Conservation (phyloP, 2,888 invertebrate species). For the Tinea trinotella region DNA sequence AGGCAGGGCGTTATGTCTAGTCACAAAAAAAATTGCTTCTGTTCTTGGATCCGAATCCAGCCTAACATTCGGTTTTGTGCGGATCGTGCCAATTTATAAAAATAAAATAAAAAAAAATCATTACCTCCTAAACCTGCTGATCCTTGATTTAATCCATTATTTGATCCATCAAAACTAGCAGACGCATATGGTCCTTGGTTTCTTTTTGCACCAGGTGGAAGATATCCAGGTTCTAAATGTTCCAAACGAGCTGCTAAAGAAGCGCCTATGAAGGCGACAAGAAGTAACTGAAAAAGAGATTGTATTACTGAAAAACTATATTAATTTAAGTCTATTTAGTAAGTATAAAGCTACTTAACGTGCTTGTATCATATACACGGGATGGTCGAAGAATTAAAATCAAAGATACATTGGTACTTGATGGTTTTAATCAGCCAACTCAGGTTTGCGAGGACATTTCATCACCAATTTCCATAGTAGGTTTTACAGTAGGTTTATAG, state of each 20-base stretch:
- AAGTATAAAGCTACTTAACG: neutral
- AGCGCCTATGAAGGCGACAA: conserved; percentile 48
- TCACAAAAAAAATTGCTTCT: too few relatives aligned
- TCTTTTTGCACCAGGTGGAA: conserved; percentile 41
- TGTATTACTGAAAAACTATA: too few relatives aligned
- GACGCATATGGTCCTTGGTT: conserved; percentile 21
- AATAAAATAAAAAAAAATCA: conserved; percentile 27
- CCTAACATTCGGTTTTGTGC: too few relatives aligned
- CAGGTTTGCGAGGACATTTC: too few relatives aligned
- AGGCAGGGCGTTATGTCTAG: too few relatives aligned
- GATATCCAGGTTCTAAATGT: conserved; percentile 53
- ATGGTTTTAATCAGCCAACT: too few relatives aligned
- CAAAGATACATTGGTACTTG: too few relatives aligned
- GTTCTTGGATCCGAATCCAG: too few relatives aligned
- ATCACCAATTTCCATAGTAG: too few relatives aligned
- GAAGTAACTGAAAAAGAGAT: conserved; percentile 40
- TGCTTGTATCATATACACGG: too few relatives aligned
- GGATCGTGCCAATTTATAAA: conserved; percentile 23
- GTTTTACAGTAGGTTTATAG: too few relatives aligned
- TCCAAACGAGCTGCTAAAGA: conserved; percentile 53
- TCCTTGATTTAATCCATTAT: conserved; percentile 16
- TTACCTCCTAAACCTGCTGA: conserved; percentile 23
- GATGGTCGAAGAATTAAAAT: too few relatives aligned
- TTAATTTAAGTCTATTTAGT: neutral
- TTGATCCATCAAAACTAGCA: conserved; percentile 23